These are phyloP conservation scores for Atethmia centrago DNA, from an alignment of 2,888 invertebrate species.

Conservation along the genomic window DNA sequence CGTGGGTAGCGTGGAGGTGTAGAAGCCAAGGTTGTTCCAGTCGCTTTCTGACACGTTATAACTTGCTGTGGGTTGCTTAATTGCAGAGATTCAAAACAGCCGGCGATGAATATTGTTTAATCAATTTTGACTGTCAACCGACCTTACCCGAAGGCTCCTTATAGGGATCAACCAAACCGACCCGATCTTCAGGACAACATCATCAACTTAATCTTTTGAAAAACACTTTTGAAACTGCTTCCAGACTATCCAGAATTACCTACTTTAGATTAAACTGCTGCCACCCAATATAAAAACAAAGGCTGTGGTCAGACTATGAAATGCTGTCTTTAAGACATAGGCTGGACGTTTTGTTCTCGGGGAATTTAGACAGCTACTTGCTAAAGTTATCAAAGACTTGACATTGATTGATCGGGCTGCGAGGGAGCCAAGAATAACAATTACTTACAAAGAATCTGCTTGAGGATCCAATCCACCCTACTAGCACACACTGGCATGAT, in stretches of 20 bases:
- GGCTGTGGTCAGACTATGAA: background rate
- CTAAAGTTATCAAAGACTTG: background rate
- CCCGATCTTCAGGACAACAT: conserved; percentile 7
- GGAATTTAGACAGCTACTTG: background rate
- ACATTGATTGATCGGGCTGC: background rate
- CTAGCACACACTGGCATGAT: background rate
- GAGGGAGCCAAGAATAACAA: background rate
- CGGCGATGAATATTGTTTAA: conserved; percentile 73
- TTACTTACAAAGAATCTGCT: background rate
- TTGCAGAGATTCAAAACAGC: conserved; percentile 83
- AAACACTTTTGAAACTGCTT: background rate
- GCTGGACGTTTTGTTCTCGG: background rate
- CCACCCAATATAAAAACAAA: background rate
- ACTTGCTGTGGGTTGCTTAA: conserved; percentile 87
- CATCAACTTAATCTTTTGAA: conserved; percentile 1
- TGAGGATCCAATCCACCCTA: background rate
- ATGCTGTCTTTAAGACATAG: background rate
- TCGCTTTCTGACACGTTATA: conserved; percentile 84
- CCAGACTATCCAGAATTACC: background rate
- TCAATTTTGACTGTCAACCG: conserved; percentile 65
- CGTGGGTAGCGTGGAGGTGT: conserved; percentile 89
- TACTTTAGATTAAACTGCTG: background rate
- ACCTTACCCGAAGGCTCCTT: conserved; percentile 48
- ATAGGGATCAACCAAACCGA: conserved; percentile 28
- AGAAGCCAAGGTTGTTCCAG: conserved; percentile 88